Percentiles rank a stretch among this genome's conserved stretches.
Conservation (phyloP, 2,113 vertebrate genomes). For the Herpailurus yagouaroundi region DNA sequence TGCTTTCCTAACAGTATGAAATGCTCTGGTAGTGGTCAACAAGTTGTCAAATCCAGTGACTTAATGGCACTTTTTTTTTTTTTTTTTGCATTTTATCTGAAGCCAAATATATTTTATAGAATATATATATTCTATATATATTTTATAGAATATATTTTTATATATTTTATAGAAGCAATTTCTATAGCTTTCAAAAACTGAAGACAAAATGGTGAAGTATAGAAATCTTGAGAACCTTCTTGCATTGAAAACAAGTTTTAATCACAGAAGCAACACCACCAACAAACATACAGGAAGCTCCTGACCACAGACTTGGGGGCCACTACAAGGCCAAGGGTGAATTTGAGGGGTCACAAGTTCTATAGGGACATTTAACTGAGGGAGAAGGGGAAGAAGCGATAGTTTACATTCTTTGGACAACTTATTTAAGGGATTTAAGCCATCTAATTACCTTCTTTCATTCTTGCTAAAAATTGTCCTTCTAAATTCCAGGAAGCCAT, state of each 20-base stretch:
- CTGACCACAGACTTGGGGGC: not conserved
- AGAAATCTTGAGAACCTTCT: not conserved
- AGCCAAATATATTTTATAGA: too few relatives aligned
- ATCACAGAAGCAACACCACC: not conserved
- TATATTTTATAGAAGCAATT: too few relatives aligned
- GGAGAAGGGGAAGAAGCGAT: not conserved
- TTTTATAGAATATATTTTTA: too few relatives aligned
- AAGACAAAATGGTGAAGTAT: not conserved
- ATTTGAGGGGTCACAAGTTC: not conserved
- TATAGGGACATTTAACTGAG: not conserved
- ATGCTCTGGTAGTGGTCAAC: not conserved
- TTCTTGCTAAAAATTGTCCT: not conserved
- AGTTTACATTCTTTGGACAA: not conserved
- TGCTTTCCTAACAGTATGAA: not conserved
- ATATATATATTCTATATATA: too few relatives aligned
- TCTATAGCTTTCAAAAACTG: conserved; percentile 5
- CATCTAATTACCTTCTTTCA: not conserved
- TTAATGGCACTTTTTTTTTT: not conserved
- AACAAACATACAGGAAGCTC: not conserved
- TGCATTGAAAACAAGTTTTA: not conserved
- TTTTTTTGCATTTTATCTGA: not conserved
- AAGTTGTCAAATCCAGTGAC: not conserved
- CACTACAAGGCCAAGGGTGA: not conserved
- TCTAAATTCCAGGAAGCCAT: not conserved
- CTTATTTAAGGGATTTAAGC: not conserved